Conservation (phyloP, 1,140 invertebrate species). For the Lucilia sericata region DNA sequence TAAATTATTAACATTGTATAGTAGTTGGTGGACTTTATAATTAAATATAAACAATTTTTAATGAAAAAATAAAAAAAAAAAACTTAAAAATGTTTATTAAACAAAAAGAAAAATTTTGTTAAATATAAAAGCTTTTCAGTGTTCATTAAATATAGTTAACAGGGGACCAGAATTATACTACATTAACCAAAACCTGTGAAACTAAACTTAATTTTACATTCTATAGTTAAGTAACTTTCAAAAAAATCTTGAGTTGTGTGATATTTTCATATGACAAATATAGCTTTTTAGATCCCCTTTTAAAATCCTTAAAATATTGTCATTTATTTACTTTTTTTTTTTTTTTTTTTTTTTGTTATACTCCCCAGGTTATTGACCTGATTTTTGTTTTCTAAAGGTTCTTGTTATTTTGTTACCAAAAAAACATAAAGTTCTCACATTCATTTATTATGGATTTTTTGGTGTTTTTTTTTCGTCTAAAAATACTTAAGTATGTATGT, state of each 20-base stretch:
- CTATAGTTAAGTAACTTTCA: too few species aligned
- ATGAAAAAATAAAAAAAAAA: not conserved
- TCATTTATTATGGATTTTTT: not conserved
- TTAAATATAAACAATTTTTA: not conserved
- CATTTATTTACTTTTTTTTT: not conserved
- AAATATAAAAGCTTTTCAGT: too few species aligned
- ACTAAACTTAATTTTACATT: too few species aligned
- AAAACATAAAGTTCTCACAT: not conserved
- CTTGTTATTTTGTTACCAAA: constrained; percentile 5
- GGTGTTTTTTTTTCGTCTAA: not conserved
- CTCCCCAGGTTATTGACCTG: not conserved
- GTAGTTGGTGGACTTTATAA: not conserved
- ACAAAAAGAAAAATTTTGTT: too few species aligned
- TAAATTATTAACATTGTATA: not conserved
- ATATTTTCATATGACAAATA: too few species aligned
- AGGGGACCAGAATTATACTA: too few species aligned
- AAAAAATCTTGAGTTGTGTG: too few species aligned
- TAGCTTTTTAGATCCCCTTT: not conserved
- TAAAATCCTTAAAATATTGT: not conserved
- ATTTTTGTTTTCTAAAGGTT: not conserved
- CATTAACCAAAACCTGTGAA: too few species aligned
- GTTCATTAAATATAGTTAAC: too few species aligned
- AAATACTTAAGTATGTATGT: not conserved
- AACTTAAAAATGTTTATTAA: not conserved
- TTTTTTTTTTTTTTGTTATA: too few species aligned